phyloP scores from a whole-genome alignment of 2,888 invertebrate species.

The Thereva nobilitata region DNA sequence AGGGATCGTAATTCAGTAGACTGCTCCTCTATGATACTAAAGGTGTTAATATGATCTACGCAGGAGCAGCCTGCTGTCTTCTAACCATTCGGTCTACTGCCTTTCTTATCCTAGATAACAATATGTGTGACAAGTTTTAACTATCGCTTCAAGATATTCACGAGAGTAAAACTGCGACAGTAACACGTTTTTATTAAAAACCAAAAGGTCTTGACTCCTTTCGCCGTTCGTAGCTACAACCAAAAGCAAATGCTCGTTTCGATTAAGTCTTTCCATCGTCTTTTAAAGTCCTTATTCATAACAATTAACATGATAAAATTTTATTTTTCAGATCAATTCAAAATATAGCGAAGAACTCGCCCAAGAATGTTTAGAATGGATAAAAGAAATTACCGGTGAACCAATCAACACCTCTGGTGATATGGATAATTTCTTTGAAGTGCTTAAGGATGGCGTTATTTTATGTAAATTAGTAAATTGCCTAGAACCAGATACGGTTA shows the following conservation, averaged over 20 bases:
- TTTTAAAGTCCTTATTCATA: neutral
- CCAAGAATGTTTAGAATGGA: slow-evolving; percentile 91
- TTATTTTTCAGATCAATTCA: slow-evolving; percentile 83
- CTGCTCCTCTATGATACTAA: too few species aligned
- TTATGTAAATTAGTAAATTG: slow-evolving; percentile 89
- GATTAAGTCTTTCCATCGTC: neutral
- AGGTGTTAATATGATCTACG: too few species aligned
- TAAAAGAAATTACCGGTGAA: slow-evolving; percentile 82
- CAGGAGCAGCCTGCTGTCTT: too few species aligned
- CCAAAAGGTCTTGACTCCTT: too few species aligned
- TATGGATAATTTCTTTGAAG: slow-evolving; percentile 91
- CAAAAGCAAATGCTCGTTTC: neutral
- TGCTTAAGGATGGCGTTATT: slow-evolving; percentile 85
- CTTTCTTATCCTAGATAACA: too few species aligned
- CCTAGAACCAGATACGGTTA: slow-evolving; percentile 82
- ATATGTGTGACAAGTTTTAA: too few species aligned
- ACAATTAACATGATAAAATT: slow-evolving; percentile 5
- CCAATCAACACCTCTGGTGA: slow-evolving; percentile 85
- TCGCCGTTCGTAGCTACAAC: too few species aligned
- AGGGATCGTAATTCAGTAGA: too few species aligned
- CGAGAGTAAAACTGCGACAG: too few species aligned
- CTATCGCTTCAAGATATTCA: too few species aligned
- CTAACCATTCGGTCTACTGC: too few species aligned
- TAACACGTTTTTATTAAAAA: too few species aligned
- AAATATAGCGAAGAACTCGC: slow-evolving; percentile 97